A percentile compares a stretch with the other conserved stretches of the same genome.
Conservation (phyloP, 92 coral and sea anemone species). For the Actinostola sp. region DNA sequence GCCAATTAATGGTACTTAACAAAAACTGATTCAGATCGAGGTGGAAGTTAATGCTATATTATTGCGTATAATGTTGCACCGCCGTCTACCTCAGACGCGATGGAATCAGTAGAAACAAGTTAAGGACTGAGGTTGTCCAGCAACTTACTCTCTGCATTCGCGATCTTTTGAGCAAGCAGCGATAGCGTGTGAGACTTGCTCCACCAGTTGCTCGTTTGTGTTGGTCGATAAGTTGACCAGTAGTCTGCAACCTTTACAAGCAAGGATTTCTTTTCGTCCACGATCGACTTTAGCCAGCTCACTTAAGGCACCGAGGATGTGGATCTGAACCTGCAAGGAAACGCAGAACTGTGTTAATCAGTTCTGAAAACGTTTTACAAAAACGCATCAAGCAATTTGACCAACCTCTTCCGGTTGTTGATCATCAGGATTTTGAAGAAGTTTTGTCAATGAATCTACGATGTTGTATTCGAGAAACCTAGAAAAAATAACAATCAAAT, state of each 20-base stretch:
- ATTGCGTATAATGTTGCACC: too few relatives aligned
- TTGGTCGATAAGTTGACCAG: slow-evolving; percentile 70
- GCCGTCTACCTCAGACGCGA: too few relatives aligned
- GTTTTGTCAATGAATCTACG: slow-evolving; percentile 65
- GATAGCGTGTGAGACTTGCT: slow-evolving; percentile 77
- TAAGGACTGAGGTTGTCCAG: too few relatives aligned
- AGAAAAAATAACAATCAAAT: not conserved
- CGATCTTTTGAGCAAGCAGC: slow-evolving; percentile 72
- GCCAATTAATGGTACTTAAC: too few relatives aligned
- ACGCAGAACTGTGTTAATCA: not conserved
- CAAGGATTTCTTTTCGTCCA: slow-evolving; percentile 66
- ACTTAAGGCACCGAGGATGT: slow-evolving; percentile 84
- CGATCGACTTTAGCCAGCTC: slow-evolving; percentile 78
- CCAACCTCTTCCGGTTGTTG: slow-evolving; percentile 79
- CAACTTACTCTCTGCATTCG: slow-evolving; percentile 76
- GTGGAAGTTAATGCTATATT: too few relatives aligned
- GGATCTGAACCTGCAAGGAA: slow-evolving; percentile 76
- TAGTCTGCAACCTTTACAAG: slow-evolving; percentile 81
- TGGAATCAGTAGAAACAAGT: not conserved
- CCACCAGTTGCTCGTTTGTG: slow-evolving; percentile 79
- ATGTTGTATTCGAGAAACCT: slow-evolving; percentile 72
- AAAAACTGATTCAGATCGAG: too few relatives aligned
- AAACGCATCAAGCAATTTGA: too few relatives aligned
- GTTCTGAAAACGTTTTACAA: too few relatives aligned
- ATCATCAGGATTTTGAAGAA: slow-evolving; percentile 66